Conservation (phyloP, 2,888 invertebrate genomes). For the Acrobasis suavella region DNA sequence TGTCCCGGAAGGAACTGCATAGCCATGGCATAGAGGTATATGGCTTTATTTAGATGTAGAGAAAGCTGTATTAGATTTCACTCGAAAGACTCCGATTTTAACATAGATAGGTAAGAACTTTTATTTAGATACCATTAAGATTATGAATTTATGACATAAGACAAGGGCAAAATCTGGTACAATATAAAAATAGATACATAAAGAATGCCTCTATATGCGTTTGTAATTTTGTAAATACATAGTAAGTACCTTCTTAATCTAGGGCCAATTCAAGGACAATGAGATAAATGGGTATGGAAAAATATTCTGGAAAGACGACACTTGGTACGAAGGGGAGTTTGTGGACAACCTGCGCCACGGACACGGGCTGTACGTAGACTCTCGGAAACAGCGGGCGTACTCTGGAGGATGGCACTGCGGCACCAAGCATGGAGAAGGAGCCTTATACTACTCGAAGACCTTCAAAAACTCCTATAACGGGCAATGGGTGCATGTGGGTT, state of each 20-base stretch:
- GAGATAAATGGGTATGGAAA: constrained; percentile 79
- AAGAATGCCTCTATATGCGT: no score
- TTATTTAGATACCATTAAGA: no score
- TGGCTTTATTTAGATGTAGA: no score
- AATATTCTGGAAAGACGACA: constrained; percentile 80
- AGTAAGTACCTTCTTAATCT: background rate
- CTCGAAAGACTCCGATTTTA: no score
- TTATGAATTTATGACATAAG: no score
- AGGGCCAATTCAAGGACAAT: constrained; percentile 83
- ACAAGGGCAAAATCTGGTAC: no score
- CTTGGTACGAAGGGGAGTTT: constrained; percentile 84
- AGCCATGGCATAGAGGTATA: no score
- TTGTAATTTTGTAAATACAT: no score
- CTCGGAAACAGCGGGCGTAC: constrained; percentile 62
- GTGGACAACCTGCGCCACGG: constrained; percentile 80
- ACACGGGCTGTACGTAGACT: constrained; percentile 72
- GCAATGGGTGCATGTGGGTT: constrained; percentile 64
- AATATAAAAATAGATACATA: no score
- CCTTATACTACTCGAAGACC: constrained; percentile 55
- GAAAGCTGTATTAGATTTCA: no score
- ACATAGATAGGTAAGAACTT: no score
- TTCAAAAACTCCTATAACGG: constrained; percentile 68
- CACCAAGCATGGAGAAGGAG: constrained; percentile 68
- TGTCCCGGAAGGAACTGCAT: no score
- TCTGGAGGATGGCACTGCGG: constrained; percentile 76